Evolutionary conservation across 2,888 invertebrate genomes (phyloP), one percentile per base, ranked within the genome.

Genomic region (Gortyna flavago): DNA sequence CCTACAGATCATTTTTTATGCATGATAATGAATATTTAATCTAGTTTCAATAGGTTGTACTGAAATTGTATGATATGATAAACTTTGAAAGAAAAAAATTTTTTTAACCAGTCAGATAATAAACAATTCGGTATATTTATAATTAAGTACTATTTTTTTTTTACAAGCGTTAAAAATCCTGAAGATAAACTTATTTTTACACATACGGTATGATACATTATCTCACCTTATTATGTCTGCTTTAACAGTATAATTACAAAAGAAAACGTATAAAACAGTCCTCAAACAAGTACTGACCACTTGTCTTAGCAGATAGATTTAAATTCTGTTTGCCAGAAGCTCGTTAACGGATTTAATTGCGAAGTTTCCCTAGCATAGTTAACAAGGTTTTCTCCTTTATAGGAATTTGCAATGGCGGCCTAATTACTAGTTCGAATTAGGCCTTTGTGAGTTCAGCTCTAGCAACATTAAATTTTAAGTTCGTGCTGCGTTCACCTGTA

Each of bases 341-440:
- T 89, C 86, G 88, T 91, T 89, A 90, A 82, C 81, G 77, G 88
- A 85, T 90, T 90, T 90, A 90, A 91, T 90, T 89, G 83, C 79
- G 71, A 84, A 85, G 86, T 84, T 84, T 87, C 84, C 80, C 85
- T 85, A 81, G 79, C 77, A 71, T 84, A 78, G 80, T 80, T 85
- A 80, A 80, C 80, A 75, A 85, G 85, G 86, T 87, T 87, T 86
- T 74, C 80, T 76, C 83, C 80, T 87, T 87, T 87, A 86, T 85
- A 88, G 84, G 84, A 88, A 89, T 90, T 89, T 87, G 88, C 81
- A 77, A 88, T 89, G 87, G 77, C 83, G 76, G 85, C 79, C 86
- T 92, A 90, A 92, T 92, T 91, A 90, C 84, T 80, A 85, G 86
- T 79, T 84, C 70, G 81, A 90, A 90, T 90, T 89, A 90, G 83